Base-by-base conservation (phyloP, 2,113 vertebrate species). In the Sapajus apella region DNA sequence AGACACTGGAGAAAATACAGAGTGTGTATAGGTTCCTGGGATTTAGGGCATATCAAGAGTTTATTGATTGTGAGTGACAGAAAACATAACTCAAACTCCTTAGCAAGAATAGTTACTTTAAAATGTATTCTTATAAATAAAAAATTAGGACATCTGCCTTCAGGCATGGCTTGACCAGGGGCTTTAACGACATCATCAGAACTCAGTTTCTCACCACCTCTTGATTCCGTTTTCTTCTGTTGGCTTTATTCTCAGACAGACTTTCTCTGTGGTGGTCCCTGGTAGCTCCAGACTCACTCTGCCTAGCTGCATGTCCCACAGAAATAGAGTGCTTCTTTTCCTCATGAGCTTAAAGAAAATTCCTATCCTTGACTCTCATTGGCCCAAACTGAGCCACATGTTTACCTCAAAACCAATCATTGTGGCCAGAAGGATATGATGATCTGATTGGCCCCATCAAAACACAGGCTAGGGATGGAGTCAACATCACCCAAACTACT, bases 91-190 rank as follows among this genome's bases (percentile, higher is more conserved):
- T 81, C n/a, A 88, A 85, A 37, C 32, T 77, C 2, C 9, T 73
- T 66, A 73, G 77, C 32, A 61, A 66, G 35, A 43, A 47, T 23
- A 64, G 23, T 58, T 37, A 75, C 82, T 83, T 95, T 58, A 1
- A 47, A 90, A 40, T 43, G 9, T 72, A 32, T 21, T 92, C 3
- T 43, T 40, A 35, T 12, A 84, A 82, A 80, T 72, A 21, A 64
- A 95, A 68, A 50, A 27, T 45, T 55, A 47, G 30, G 2, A 27
- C 16, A 0, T 0, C 35, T 25, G 0, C 25, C 37, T 89, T 83
- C 45, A 88, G 91, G 72, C 50, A 68, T 37, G n/a, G 91, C 80
- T 96, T 87, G 83, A 96, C 47, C 70, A 86, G 73, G 7, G 17
- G 27, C 47, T 93, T 55, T 23, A 81, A 52, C 11, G 30, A 10